Evolutionary conservation across 1,140 invertebrate species (phyloP).

Genomic region (Atta texana): DNA sequence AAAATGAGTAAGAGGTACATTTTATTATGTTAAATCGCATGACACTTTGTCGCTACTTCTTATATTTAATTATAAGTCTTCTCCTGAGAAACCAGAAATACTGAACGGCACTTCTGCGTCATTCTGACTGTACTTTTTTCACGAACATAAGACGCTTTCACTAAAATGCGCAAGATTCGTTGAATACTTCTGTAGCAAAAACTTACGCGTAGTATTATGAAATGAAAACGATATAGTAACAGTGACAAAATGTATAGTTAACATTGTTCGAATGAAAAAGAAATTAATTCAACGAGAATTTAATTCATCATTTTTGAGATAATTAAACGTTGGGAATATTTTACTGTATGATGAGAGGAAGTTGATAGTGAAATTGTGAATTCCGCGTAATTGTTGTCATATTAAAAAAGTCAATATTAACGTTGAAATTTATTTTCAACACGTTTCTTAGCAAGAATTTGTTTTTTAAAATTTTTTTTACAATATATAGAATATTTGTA

Average conservation of each 20-base stretch:
- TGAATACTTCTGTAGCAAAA: slow-evolving; percentile 4
- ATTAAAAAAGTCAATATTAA: neutral
- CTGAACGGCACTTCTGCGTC: slow-evolving; percentile 8
- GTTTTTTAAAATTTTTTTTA: neutral
- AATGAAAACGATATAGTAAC: neutral
- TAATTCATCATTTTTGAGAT: slow-evolving; percentile 31
- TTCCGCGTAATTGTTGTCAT: neutral
- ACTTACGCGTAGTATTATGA: neutral
- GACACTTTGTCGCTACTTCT: neutral
- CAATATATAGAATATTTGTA: neutral
- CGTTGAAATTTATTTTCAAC: neutral
- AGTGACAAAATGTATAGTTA: neutral
- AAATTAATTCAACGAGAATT: slow-evolving; percentile 17
- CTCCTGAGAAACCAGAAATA: slow-evolving; percentile 31
- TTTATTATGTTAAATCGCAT: neutral
- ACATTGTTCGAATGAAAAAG: neutral
- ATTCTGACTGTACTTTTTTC: slow-evolving; percentile 24
- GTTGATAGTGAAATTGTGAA: neutral
- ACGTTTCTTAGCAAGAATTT: neutral
- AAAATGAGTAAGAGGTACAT: neutral
- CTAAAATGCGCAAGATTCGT: slow-evolving; percentile 28
- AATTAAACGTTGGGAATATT: slow-evolving; percentile 14
- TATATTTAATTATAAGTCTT: neutral
- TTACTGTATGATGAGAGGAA: neutral
- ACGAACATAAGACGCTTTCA: slow-evolving; percentile 44